Evolutionary conservation across 2,113 vertebrate species (phyloP), one percentile per base, ranked within the genome.

Genomic region (Pavo muticus): DNA sequence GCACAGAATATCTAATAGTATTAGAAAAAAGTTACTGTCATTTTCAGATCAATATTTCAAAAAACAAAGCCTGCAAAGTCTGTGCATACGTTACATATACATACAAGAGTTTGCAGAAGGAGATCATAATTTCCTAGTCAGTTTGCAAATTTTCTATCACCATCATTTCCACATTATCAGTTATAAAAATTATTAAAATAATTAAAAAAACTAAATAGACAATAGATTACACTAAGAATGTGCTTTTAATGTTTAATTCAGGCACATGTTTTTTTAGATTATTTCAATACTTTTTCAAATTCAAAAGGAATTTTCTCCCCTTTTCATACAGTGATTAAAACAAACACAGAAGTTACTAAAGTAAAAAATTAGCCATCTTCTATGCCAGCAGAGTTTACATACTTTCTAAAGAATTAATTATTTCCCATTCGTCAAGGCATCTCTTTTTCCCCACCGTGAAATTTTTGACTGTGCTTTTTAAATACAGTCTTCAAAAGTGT

Each of bases 21-120:
- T 84, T 27, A 39, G 15, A 16, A 52, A 78, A 84, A 9, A 9
- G 15, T 81, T 6, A 5, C 35, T 37, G 16, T 72, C 47, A 11
- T 75, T 94, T 95, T 50, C 52, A 87, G 48, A 70, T 72, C 37
- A n/a, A 37, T 23, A 88, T 79, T 93, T 89, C 37, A 73, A 76
- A 87, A 85, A 13, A n/a, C n/a, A 52, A 24, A 79, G 17, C 13
- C 32, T 85, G 32, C 32, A 63, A 87, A 79, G 11, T 44, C 23
- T 69, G 25, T 52, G 27, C 7, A 25, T 40, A 56, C 6, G 3
- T 37, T 65, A 7, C 11, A 47, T 47, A 20, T 25, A 60, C 47
- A 71, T 78, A 39, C 13, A 92, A 94, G 92, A 21, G 7, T 65
- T 67, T 32, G 3, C 7, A 84, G 50, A 56, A 74, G 7, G 5